A percentile compares a stretch with the other conserved stretches of the same genome.
These are phyloP conservation scores for Apostichopus leukothele DNA, from an alignment of 53 echinoderm and acorn worm genomes.

Conservation along the genomic window DNA sequence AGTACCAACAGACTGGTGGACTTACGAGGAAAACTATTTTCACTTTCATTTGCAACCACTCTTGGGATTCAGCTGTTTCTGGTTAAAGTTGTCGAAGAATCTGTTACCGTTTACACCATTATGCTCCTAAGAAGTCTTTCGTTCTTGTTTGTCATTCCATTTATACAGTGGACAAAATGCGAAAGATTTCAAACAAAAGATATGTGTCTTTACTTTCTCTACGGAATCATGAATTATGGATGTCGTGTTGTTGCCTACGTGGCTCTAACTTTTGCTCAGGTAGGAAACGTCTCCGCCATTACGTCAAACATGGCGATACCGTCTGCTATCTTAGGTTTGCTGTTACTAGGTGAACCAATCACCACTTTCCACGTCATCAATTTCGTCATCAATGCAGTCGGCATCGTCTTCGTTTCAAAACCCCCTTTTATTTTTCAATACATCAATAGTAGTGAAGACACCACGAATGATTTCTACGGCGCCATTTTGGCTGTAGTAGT, in stretches of 20 bases:
- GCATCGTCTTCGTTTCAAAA: background rate
- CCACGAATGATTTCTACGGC: background rate
- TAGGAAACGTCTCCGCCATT: slow-evolving; percentile 28
- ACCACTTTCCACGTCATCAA: background rate
- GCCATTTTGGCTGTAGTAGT: background rate
- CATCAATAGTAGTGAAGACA: too few relatives aligned
- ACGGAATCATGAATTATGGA: background rate
- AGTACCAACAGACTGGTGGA: background rate
- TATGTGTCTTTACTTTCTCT: background rate
- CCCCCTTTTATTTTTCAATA: background rate
- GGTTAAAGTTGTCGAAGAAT: background rate
- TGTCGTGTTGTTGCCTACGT: background rate
- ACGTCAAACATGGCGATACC: slow-evolving; percentile 16
- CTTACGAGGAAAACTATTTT: background rate
- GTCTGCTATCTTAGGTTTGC: background rate
- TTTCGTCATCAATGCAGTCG: background rate
- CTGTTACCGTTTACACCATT: background rate
- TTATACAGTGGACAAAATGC: background rate
- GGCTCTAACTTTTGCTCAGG: slow-evolving; percentile 5
- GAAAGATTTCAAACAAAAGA: background rate
- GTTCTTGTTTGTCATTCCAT: background rate
- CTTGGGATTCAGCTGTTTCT: slow-evolving; percentile 8
- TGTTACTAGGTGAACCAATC: background rate
- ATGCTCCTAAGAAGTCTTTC: slow-evolving; percentile 8
- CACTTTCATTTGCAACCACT: background rate